Evolutionary conservation across 2,797 vertebrate genomes (phyloP).

Genomic region (Lithobates sylvaticus): DNA sequence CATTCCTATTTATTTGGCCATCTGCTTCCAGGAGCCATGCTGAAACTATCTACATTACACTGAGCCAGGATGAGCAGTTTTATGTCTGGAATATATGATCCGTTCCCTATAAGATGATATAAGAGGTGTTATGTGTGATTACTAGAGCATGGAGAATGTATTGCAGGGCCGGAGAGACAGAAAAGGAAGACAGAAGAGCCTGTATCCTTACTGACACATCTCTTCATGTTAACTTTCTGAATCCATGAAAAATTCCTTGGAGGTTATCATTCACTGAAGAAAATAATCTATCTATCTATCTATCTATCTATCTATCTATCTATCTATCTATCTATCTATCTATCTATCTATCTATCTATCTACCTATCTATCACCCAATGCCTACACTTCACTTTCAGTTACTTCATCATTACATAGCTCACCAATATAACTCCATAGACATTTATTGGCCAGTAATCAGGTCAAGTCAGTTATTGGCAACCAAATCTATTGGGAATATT

Average conservation of each 20-base stretch:
- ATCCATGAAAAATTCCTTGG: not conserved
- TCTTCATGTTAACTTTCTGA: not conserved
- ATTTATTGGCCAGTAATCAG: too few species aligned
- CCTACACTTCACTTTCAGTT: too few species aligned
- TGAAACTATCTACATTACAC: conserved; percentile 21
- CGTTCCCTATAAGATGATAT: conserved; percentile 17
- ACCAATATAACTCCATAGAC: too few species aligned
- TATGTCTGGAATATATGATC: conserved; percentile 46
- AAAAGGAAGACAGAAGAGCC: not conserved
- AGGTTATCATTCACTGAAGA: not conserved
- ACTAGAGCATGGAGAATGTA: conserved; percentile 26
- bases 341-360: too few species aligned
- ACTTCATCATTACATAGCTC: too few species aligned
- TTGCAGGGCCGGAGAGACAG: not conserved
- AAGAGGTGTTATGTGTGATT: conserved; percentile 27
- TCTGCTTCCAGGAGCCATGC: conserved; percentile 22
- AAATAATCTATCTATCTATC: too few species aligned
- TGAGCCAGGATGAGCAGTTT: conserved; percentile 34
- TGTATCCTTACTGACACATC: conserved; percentile 2
- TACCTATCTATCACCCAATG: too few species aligned
- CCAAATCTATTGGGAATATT: too few species aligned
- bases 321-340: too few species aligned
- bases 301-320: too few species aligned
- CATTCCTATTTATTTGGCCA: conserved; percentile 60
- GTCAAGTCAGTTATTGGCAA: too few species aligned